Evolutionary conservation across 2,113 vertebrate species (phyloP), one percentile per base, ranked within the genome.

Genomic region (Seriola rivoliana): DNA sequence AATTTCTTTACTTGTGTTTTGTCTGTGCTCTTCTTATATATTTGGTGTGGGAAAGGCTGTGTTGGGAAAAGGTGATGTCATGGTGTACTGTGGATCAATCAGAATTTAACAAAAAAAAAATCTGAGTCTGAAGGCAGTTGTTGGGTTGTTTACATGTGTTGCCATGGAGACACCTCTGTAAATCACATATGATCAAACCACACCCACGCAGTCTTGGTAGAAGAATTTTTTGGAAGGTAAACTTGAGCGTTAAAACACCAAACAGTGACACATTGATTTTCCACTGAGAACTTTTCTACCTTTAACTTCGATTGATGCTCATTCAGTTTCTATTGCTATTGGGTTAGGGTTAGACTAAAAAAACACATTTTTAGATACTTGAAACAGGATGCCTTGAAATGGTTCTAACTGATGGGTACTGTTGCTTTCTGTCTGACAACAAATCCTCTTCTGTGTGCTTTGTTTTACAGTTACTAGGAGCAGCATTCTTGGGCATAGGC

Each of bases 391-490:
- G 46, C 14, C 32, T 32, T 40, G 23, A 5, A 32, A 23, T 50
- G 50, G 44, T 23, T 66, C 4, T 67, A 19, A 25, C 5, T 32
- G 1, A 4, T 88, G 19, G n/a, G 21, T 23, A 21, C 2, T 1
- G 16, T 16, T 57, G 34, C 57, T 66, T 38, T 69, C 58, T 0
- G 0, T 81, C 78, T 90, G 38, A 90, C 75, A 23, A 16, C 6
- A 5, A 32, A 48, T 13, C 48, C 57, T 71, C 73, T 10, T 85
- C 68, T 91, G 50, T 91, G 21, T 85, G 58, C 82, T 92, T 93
- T 94, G 84, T 92, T 88, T 95, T 90, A 55, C 94, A 98, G 97
- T 96, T 98, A 90, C 94, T 98, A 68, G 97, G 97, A 88, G 96
- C 97, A 44, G 91, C 96, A 87, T 97, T 98, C 93, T 93, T 98